Evolutionary conservation across 2,888 invertebrate genomes (phyloP), one percentile per base, ranked within the genome.

Genomic region (Criorhina ranunculi): DNA sequence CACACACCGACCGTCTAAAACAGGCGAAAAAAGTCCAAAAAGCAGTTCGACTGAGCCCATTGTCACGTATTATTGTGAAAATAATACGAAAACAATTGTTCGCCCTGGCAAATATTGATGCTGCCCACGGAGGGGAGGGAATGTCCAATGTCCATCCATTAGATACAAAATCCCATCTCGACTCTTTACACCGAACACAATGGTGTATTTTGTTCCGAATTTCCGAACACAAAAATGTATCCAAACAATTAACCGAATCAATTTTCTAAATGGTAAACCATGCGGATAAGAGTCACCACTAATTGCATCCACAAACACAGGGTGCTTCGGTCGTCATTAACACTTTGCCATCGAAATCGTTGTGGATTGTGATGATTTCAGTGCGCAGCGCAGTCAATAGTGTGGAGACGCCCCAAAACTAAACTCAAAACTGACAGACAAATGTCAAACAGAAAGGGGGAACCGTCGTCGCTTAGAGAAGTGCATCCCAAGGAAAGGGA

Each of bases 201-300:
- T 60, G 79, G 59, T 29, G 35, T 29, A 79, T 75, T 79, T 85
- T 85, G 69, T 85, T 73, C 53, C 37, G 67, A 78, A 75, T 64
- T 73, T 78, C n/a, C n/a, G 62, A 64, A 73, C 67, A 70, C 67
- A 64, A 17, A 70, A 49, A 86, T 88, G 83, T 87, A 49, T 79
- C 62, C 64, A 87, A 87, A 86, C 86, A 88, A 88, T 88, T 88
- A 87, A 86, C 82, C 33, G 64, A 87, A 80, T 86, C 87, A 88
- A 88, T 88, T 88, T 88, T 88, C 88, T 88, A 88, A 88, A 88
- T 88, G 88, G 87, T 82, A 88, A 87, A 82, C 88, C 88, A 88
- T 88, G 88, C 88, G 87, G 83, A 86, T 87, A 87, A 87, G 86
- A 86, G 86, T 83, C 53, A 55, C 76, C 49, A 77, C 77, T 88